Evolutionary conservation across 2,888 invertebrate species (phyloP).

Genomic region (Timema cristinae): DNA sequence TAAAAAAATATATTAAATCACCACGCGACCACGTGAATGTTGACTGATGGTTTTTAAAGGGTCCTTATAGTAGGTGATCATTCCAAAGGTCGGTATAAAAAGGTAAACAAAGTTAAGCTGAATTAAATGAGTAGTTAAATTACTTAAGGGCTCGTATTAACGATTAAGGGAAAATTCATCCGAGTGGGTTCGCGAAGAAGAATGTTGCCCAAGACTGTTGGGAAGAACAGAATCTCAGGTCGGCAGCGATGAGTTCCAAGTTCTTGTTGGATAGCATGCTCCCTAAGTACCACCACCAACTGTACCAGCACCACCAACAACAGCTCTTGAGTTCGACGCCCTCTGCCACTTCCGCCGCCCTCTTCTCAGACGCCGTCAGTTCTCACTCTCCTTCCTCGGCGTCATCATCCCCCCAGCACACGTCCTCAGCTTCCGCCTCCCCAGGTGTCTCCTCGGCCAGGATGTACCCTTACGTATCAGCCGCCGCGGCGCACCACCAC

Average conservation of each 20-base stretch:
- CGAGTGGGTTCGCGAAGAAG: no score
- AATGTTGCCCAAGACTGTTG: constrained; percentile 17
- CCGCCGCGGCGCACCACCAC: constrained; percentile 62
- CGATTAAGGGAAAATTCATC: no score
- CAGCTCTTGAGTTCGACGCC: constrained; percentile 51
- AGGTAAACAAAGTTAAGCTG: no score
- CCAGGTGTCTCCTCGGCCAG: constrained; percentile 64
- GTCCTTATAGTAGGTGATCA: no score
- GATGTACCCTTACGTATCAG: constrained; percentile 91
- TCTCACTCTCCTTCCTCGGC: constrained; percentile 36
- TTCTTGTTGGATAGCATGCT: constrained; percentile 98
- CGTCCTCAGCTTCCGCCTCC: constrained; percentile 45
- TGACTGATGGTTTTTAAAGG: no score
- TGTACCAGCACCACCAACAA: constrained; percentile 70
- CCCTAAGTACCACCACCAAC: constrained; percentile 81
- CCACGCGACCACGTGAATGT: no score
- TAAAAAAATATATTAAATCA: no score
- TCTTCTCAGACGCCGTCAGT: constrained; percentile 31
- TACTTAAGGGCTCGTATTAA: no score
- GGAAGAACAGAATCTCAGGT: background rate
- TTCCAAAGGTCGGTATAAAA: no score
- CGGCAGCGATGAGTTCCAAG: constrained; percentile 85
- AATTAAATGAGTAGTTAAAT: no score
- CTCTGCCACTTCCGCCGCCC: constrained; percentile 38
- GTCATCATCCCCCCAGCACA: constrained; percentile 40